Evolutionary conservation across 2,888 invertebrate species (phyloP).

Genomic region (Cyclophora albipunctata): DNA sequence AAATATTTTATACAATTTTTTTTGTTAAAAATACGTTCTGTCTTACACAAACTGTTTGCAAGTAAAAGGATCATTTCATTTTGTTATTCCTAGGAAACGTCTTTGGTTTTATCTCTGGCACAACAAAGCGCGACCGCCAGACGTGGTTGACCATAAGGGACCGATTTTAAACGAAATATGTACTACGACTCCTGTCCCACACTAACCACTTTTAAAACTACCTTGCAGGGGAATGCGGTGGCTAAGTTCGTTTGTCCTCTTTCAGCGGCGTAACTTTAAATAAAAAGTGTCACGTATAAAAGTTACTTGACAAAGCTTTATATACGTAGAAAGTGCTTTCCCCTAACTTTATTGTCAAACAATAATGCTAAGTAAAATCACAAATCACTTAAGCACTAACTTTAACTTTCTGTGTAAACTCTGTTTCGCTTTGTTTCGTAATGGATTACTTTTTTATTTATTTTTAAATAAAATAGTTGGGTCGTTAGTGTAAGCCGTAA

Average conservation of each 20-base stretch:
- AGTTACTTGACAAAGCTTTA: conserved; percentile 31
- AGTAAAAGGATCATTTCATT: conserved; percentile 37
- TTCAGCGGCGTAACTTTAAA: conserved; percentile 28
- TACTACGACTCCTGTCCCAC: conserved; percentile 29
- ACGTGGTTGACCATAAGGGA: conserved; percentile 44
- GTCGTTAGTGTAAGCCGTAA: too few species aligned
- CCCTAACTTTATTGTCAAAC: conserved; percentile 26
- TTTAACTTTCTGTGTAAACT: conserved; percentile 2
- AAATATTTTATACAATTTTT: too few species aligned
- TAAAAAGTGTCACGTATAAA: conserved; percentile 39
- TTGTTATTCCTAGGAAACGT: conserved; percentile 47
- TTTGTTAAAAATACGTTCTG: too few species aligned
- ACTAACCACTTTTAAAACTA: conserved; percentile 27
- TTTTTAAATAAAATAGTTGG: too few species aligned
- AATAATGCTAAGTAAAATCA: conserved; percentile 33
- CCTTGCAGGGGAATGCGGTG: conserved; percentile 19
- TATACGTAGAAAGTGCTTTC: conserved; percentile 33
- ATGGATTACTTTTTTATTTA: too few species aligned
- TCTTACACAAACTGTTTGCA: too few species aligned
- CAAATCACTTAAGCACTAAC: conserved; percentile 15
- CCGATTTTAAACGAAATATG: conserved; percentile 49
- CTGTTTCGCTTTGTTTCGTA: background rate
- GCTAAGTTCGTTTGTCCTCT: conserved; percentile 23
- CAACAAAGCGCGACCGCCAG: conserved; percentile 41
- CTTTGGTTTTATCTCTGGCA: conserved; percentile 43